A percentile compares a stretch with the other conserved stretches of the same genome.
phyloP scores from a whole-genome alignment of 2,113 vertebrate species.

The Notothenia coriiceps region DNA sequence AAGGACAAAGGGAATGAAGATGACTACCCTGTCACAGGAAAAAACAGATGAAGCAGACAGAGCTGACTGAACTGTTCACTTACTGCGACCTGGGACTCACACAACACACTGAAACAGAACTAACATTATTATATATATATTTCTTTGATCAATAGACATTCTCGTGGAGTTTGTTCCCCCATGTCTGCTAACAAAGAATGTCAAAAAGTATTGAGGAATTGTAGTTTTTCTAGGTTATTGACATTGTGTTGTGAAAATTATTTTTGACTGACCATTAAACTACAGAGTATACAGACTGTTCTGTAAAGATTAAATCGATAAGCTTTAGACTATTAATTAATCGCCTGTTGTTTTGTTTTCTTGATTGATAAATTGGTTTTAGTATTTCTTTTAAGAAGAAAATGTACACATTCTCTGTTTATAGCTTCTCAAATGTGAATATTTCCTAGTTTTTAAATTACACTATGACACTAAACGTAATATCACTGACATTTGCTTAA shows the following conservation, averaged over 20 bases:
- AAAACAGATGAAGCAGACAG: conserved; percentile 79
- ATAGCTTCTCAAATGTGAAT: too few relatives aligned
- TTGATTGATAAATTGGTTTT: too few relatives aligned
- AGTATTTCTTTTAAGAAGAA: too few relatives aligned
- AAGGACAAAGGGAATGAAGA: conserved; percentile 89
- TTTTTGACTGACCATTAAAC: not conserved
- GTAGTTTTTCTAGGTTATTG: not conserved
- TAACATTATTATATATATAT: conserved; percentile 29
- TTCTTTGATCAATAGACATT: conserved; percentile 47
- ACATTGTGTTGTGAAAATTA: conserved; percentile 17
- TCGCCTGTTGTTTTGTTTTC: too few relatives aligned
- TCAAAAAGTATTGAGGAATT: conserved; percentile 18
- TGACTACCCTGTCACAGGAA: conserved; percentile 84
- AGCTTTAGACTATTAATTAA: too few relatives aligned
- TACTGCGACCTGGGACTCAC: conserved; percentile 73
- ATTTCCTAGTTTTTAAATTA: too few relatives aligned
- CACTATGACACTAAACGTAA: too few relatives aligned
- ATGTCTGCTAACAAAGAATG: conserved; percentile 30
- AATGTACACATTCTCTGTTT: too few relatives aligned
- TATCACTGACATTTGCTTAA: too few relatives aligned
- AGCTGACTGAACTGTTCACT: conserved; percentile 75
- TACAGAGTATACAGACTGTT: not conserved
- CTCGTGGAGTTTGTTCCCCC: conserved; percentile 21
- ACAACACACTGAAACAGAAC: conserved; percentile 65
- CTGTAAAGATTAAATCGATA: too few relatives aligned